Conservation (phyloP, 2,888 invertebrate species). For the Eupithecia subumbrata region DNA sequence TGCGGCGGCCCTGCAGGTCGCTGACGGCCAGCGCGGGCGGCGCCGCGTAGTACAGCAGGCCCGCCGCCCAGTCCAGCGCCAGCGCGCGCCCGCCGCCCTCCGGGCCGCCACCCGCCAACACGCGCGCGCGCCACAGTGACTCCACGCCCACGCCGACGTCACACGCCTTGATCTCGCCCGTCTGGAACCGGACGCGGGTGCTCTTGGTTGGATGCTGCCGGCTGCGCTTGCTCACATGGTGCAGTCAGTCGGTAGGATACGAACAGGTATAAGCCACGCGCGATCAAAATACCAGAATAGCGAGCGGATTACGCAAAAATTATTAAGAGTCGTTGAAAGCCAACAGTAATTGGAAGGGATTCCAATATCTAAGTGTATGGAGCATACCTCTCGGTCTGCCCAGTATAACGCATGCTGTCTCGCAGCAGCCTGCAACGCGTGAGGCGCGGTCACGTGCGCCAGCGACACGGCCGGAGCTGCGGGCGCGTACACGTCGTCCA, state of each 20-base stretch:
- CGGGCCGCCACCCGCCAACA: slow-evolving; percentile 58
- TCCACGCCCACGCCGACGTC: slow-evolving; percentile 75
- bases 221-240: not conserved
- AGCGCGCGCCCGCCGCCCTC: slow-evolving; percentile 89
- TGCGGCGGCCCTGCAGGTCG: slow-evolving; percentile 89
- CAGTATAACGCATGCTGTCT: slow-evolving; percentile 88
- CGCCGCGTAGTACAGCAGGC: slow-evolving; percentile 89
- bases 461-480: slow-evolving; percentile 92
- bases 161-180: slow-evolving; percentile 86
- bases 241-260: not conserved
- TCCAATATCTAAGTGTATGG: not conserved
- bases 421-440: slow-evolving; percentile 88
- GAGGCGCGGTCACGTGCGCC: slow-evolving; percentile 88
- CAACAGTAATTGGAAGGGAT: not conserved
- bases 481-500: slow-evolving; percentile 89
- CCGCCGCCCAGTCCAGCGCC: slow-evolving; percentile 92
- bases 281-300: not conserved
- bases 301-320: not conserved
- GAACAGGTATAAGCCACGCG: not conserved
- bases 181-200: slow-evolving; percentile 46
- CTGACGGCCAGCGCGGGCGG: slow-evolving; percentile 86
- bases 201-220: not conserved
- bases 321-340: too few relatives aligned
- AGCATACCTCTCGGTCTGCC: slow-evolving; percentile 86
- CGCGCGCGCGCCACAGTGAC: slow-evolving; percentile 85